phyloP scores from a whole-genome alignment of 2,888 invertebrate species.

The Achlya flavicornis region DNA sequence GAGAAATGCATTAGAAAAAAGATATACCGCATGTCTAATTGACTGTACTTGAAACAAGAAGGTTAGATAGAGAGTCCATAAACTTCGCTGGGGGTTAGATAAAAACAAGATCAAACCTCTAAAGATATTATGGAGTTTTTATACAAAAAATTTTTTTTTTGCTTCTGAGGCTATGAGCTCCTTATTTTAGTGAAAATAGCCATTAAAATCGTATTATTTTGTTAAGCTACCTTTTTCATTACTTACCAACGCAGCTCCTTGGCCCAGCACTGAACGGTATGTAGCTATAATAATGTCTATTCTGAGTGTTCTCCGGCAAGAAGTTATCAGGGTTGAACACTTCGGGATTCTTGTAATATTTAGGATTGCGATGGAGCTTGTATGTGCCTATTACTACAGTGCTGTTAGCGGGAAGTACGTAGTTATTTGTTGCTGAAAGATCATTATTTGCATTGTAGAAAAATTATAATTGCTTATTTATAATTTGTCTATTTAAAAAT shows the following conservation, averaged over 20 bases:
- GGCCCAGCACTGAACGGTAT: slow-evolving; percentile 93
- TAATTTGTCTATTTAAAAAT: too few species aligned
- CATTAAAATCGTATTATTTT: too few species aligned
- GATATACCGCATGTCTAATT: too few species aligned
- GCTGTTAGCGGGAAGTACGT: slow-evolving; percentile 87
- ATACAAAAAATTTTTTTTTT: too few species aligned
- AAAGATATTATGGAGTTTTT: too few species aligned
- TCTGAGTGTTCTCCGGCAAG: slow-evolving; percentile 89
- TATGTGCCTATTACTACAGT: slow-evolving; percentile 87
- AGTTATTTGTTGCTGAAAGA: slow-evolving; percentile 84
- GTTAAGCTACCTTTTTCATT: not conserved
- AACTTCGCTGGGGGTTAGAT: too few species aligned
- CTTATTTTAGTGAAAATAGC: too few species aligned
- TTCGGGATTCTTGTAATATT: slow-evolving; percentile 87
- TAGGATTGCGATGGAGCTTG: slow-evolving; percentile 86
- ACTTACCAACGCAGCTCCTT: slow-evolving; percentile 89
- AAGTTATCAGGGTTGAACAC: slow-evolving; percentile 92
- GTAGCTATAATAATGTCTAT: slow-evolving; percentile 91
- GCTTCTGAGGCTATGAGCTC: too few species aligned
- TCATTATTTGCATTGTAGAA: not conserved
- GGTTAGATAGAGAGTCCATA: too few species aligned
- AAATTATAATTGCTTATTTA: slow-evolving; percentile 3
- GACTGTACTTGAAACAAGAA: too few species aligned
- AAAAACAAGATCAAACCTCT: too few species aligned
- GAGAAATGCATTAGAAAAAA: too few species aligned